Base-by-base conservation (phyloP, 2,113 vertebrate species). In the Perca flavescens region DNA sequence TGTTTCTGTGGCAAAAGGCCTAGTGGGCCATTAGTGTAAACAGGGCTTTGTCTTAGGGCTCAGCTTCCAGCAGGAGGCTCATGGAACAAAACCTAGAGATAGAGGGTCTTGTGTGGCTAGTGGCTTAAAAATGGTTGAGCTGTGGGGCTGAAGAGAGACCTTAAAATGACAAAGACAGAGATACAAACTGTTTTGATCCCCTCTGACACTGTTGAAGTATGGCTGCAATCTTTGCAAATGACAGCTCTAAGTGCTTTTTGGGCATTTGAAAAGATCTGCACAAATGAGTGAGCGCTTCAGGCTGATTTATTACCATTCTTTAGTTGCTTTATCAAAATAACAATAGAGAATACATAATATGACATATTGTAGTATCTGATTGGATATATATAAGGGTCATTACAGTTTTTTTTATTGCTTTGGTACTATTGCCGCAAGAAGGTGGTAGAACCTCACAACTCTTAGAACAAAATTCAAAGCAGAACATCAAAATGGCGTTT, bases 21-120 rank as follows among this genome's bases (percentile, higher is more conserved):
- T 93, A 90, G 93, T 93, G 94, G 91, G 87, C 94, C 91, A 91
- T 95, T 95, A 96, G 96, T 94, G 95, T 95, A 96, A 97, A 97
- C 95, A 96, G 90, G 91, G 91, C 93, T 96, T 97, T 96, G 96
- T 97, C 93, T 97, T 96, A 93, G 6, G 10, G 92, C 89, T 94
- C 88, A 88, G 88, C 76, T 88, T 89, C 69, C 93, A 94, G 95
- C 93, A 86, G 96, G 96, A 94, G 95, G 90, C 58, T 79, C 61
- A 43, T 10, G 71, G 88, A 90, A 92, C 92, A 95, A 95, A 96
- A 92, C 56, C 28, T 77, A 61, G 87, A 90, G 91, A 92, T 89
- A 80, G 92, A 93, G 93, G 91, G 93, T 94, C 91, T 94, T 92
- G 86, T 88, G 82, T 90, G 90, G 69, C 77, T 88, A 87, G 81